Base-by-base conservation (phyloP, 2,888 invertebrate species). In the Leucoma salicis region DNA sequence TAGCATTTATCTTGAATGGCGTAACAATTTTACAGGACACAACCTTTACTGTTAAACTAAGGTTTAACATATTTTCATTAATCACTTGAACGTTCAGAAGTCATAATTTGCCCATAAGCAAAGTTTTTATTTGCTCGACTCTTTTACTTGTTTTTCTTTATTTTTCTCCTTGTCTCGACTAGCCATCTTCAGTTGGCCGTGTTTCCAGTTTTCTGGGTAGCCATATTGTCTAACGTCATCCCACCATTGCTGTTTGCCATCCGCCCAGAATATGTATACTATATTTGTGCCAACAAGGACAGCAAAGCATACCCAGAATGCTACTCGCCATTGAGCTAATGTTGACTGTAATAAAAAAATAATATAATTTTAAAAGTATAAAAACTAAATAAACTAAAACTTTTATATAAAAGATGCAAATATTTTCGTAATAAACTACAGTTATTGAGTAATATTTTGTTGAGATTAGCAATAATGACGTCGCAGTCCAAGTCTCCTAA, bases 171-270 rank as follows among this genome's bases (percentile, higher is more conserved):
- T 83, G 33, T 87, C 87, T 8, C 54, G 48, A 10, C 73, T 71
- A 1, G 71, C 68, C 46, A 76, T 78, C 34, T 66, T 72, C 0
- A 89, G 63, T 0, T 70, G 72, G 0, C 87, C 88, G 34, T 88
- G 86, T 46, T 85, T 85, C 88, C 88, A 89, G 1, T 53, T 69
- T 1, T 68, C 72, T 1, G 89, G 90, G 53, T 89, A 86, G 2
- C 88, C 89, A 41, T 81, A 84, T 31, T 86, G 82, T n/a, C 90
- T 72, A 0, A 92, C 90, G 49, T 93, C 91, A 63, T 95, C 94
- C 95, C 95, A 95, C 70, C 91, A 91, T 57, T 95, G 94, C 31
- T 93, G 92, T 38, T 94, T 92, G 0, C 94, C 95, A 39, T 93
- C 93, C 0, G 93, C 94, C 78, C 91, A 94, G 27, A 93, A 51